Conservation (phyloP, 2,113 vertebrate species). For the Brienomyrus longianalis region DNA sequence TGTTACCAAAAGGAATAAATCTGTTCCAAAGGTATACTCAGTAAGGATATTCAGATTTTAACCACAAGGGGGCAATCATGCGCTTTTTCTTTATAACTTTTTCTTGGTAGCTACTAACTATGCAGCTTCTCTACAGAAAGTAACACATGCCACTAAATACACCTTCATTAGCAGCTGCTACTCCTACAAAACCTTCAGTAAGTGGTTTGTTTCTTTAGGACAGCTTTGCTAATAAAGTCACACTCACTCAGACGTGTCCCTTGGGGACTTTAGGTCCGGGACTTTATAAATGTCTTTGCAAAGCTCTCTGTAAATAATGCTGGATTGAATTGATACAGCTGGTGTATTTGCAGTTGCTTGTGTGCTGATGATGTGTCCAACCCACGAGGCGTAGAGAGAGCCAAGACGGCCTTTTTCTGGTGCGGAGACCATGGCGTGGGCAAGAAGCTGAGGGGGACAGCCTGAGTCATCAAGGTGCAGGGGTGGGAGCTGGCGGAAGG, state of each 20-base stretch:
- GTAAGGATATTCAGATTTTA: not conserved
- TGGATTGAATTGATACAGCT: not conserved
- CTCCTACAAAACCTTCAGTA: not conserved
- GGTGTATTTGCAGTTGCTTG: not conserved
- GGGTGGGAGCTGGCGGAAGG: not conserved
- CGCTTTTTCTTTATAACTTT: not conserved
- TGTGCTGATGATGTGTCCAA: not conserved
- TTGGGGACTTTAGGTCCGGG: not conserved
- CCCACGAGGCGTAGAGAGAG: not conserved
- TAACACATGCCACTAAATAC: not conserved
- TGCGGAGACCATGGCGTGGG: not conserved
- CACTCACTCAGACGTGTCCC: not conserved
- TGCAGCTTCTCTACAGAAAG: not conserved
- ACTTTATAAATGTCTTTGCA: not conserved
- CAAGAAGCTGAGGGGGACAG: not conserved
- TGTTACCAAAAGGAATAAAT: not conserved
- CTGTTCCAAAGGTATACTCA: not conserved
- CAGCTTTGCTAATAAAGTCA: not conserved
- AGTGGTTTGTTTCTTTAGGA: not conserved
- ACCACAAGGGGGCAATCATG: conserved; percentile 43
- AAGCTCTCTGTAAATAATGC: not conserved
- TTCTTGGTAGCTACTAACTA: not conserved
- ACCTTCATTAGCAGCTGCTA: not conserved
- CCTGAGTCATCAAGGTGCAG: not conserved
- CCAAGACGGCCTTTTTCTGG: not conserved